A percentile compares a stretch with the other conserved stretches of the same genome.
phyloP scores from a whole-genome alignment of 1,140 invertebrate genomes.

The Camponotus vicinus region DNA sequence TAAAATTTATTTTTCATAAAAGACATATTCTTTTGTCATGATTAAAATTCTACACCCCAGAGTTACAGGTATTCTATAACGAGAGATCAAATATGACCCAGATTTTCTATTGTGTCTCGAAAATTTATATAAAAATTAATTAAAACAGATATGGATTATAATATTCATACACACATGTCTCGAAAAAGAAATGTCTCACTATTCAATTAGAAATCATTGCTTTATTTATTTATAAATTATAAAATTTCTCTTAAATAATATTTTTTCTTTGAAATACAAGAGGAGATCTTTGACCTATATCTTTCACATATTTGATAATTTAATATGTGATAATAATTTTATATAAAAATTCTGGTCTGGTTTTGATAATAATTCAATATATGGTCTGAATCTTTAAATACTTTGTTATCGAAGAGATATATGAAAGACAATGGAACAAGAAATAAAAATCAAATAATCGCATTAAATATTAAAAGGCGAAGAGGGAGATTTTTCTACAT shows the following conservation, averaged over 20 bases:
- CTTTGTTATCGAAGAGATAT: neutral
- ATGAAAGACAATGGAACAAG: neutral
- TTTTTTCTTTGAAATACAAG: neutral
- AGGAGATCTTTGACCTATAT: neutral
- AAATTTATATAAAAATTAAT: neutral
- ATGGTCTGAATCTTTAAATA: neutral
- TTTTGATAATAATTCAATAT: too few relatives aligned
- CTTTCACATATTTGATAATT: neutral
- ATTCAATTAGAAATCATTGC: neutral
- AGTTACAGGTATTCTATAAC: neutral
- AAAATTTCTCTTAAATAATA: neutral
- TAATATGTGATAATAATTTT: too few relatives aligned
- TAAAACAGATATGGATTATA: neutral
- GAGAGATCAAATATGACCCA: neutral
- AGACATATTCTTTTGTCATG: neutral
- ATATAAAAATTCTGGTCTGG: too few relatives aligned
- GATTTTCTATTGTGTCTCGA: neutral
- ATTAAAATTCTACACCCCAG: neutral
- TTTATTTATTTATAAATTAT: neutral
- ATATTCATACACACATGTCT: neutral
- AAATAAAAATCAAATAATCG: neutral
- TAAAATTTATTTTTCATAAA: neutral
- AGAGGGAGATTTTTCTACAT: neutral
- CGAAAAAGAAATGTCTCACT: neutral
- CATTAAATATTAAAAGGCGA: neutral